phyloP scores from a whole-genome alignment of 2,113 vertebrate genomes.

The cattle (Bos taurus) region DNA sequence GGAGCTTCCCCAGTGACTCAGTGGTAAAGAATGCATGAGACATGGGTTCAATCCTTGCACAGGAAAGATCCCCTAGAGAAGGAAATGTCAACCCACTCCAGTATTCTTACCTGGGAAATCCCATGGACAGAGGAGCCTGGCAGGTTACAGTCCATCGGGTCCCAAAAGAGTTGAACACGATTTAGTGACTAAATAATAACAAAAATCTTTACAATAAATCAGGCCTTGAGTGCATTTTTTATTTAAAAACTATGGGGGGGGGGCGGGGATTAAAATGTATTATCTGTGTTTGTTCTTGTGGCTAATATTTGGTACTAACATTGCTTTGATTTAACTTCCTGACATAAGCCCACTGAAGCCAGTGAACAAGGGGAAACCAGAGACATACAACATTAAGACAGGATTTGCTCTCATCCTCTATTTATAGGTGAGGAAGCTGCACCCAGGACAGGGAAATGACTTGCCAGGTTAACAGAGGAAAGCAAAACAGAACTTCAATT shows the following conservation, averaged over 20 bases:
- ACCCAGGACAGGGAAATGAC: too few relatives aligned
- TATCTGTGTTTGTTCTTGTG: neutral
- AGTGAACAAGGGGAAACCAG: slow-evolving; percentile 9
- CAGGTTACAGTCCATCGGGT: neutral
- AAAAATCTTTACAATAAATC: neutral
- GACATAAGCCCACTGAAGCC: neutral
- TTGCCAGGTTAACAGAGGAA: fast-evolving
- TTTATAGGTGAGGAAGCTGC: too few relatives aligned
- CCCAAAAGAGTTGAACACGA: neutral
- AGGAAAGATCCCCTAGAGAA: neutral
- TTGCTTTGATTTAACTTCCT: neutral
- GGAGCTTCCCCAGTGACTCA: neutral
- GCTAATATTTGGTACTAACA: neutral
- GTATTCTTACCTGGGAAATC: neutral
- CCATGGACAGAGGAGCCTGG: neutral
- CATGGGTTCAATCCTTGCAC: neutral
- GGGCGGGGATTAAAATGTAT: neutral
- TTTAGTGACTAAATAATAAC: neutral
- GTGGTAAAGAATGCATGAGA: neutral
- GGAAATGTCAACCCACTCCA: neutral
- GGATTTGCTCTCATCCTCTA: fast-evolving
- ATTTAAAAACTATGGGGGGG: neutral
- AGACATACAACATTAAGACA: neutral
- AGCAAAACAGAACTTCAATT: neutral
- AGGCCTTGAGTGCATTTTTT: neutral